Base-by-base conservation (phyloP, 2,113 vertebrate genomes). In the Canis aureus region DNA sequence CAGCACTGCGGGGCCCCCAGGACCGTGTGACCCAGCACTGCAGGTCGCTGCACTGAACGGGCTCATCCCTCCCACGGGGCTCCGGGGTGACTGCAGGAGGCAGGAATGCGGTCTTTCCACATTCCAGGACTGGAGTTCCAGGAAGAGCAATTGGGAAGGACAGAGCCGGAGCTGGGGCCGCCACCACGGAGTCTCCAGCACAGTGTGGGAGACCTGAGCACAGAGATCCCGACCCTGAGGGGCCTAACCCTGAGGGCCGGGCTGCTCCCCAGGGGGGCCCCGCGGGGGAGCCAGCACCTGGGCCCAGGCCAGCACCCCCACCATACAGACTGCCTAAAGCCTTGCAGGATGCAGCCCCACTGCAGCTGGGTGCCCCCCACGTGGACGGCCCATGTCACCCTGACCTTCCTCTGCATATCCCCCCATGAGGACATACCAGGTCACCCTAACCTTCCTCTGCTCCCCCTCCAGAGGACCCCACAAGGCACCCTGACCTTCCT, bases 261-360 rank as follows among this genome's bases (percentile, higher is more conserved):
- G 35, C 81, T 11, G 81, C 15, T 17, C 23, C 25, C 15, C 23
- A 9, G 35, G 13, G 16, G 23, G 12, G 5, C 20, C 15, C 35
- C 8, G 2, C 0, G 2, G 9, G 8, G 55, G 35, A 0, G 8
- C 16, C 8, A 1, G 6, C n/a, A 81, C n/a, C 49, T 15, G 29
- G 16, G 49, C 8, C 15, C 74, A 32, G 20, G 22, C 66, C 15
- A 1, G 15, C 38, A 7, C 22, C 38, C 22, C 38, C 23, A 35
- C 22, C 22, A 20, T 19, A 1, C 29, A 17, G 2, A 4, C 23
- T 27, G 25, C 2, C 49, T 32, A 8, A 53, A 8, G 8, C 8
- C 53, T 15, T 11, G 25, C 16, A 4, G 27, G 27, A 1, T 15
- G 29, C 13, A 10, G 16, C 73, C 73, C 38, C 23, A 27, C 12